Percentiles rank a stretch among this genome's conserved stretches.
Conservation (phyloP, 2,888 invertebrate species). For the Fabriciana adippe region DNA sequence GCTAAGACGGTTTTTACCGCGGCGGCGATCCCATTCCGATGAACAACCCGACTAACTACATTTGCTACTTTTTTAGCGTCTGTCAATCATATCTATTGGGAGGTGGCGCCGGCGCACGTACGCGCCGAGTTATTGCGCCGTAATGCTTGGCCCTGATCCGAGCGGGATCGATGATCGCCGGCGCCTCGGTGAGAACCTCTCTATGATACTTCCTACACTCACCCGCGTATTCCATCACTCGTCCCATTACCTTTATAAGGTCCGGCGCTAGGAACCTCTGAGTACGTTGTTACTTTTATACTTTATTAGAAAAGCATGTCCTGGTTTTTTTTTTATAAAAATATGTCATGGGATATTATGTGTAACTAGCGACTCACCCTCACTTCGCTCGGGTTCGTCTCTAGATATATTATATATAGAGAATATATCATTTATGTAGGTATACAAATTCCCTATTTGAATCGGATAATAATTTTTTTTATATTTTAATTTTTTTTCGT, state of each 20-base stretch:
- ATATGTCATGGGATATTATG: slow-evolving; percentile 13
- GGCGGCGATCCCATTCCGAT: slow-evolving; percentile 25
- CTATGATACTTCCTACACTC: slow-evolving; percentile 21
- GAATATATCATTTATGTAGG: too few relatives aligned
- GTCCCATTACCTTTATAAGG: slow-evolving; percentile 15
- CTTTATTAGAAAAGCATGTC: not conserved
- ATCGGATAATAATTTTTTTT: too few relatives aligned
- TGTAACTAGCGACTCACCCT: too few relatives aligned
- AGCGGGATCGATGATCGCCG: slow-evolving; percentile 17
- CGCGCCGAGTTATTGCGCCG: slow-evolving; percentile 9
- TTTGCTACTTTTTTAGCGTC: slow-evolving; percentile 48
- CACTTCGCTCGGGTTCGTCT: too few relatives aligned
- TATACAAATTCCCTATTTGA: too few relatives aligned
- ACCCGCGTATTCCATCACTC: slow-evolving; percentile 25
- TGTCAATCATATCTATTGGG: slow-evolving; percentile 53
- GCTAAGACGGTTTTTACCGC: slow-evolving; percentile 19
- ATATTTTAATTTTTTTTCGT: too few relatives aligned
- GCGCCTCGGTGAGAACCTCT: slow-evolving; percentile 26
- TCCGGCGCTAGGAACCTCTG: not conserved
- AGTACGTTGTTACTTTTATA: not conserved
- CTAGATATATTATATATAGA: too few relatives aligned
- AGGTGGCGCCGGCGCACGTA: slow-evolving; percentile 30
- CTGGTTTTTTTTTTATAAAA: not conserved
- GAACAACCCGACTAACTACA: slow-evolving; percentile 22
- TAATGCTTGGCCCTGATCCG: slow-evolving; percentile 6